Base-by-base conservation (phyloP, 2,113 vertebrate genomes). In the Fukomys damarensis region DNA sequence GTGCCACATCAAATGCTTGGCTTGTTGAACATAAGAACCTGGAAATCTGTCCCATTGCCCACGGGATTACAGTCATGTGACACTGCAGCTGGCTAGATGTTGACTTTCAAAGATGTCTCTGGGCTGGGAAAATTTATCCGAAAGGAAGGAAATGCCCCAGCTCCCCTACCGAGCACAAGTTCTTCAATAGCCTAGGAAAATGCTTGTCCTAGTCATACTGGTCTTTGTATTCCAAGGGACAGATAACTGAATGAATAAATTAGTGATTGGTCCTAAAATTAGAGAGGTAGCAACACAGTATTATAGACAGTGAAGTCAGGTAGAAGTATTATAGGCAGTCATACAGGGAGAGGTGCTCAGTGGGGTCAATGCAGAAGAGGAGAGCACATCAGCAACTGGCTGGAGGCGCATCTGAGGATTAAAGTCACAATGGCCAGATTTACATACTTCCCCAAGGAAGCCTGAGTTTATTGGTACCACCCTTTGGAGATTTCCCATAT, bases 71-170 rank as follows among this genome's bases (percentile, higher is more conserved):
- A 76, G 72, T 26, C 72, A 49, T 6, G 13, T 3, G 12, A 49
- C 6, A 76, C 26, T 8, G 26, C 13, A 49, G 43, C 12, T 43
- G 28, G 13, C 26, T 76, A 76, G 26, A 76, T 14, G 28, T 4
- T 52, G 58, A 68, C 72, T 82, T 96, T 93, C 82, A 89, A 76
- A 91, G 84, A 68, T 10, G 46, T 68, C 70, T 96, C 81, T 54
- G 85, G 88, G 28, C 70, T 92, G 58, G 35, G 10, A 82, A 68
- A 90, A 35, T 32, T 32, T 56, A 49, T 46, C 26, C 83, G 70
- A 56, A 43, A 56, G 35, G 58, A 63, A 90, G 28, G 20, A 77
- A 82, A 68, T 13, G 30, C 22, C 68, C 66, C 19, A 43, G 32
- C n/a, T 63, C 38, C 66, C 38, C 32, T 63, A 22, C 16, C 41